These are phyloP conservation scores for Dendrophyllia cribrosa DNA, from an alignment of 64 coral and sea anemone species.

Conservation along the genomic window DNA sequence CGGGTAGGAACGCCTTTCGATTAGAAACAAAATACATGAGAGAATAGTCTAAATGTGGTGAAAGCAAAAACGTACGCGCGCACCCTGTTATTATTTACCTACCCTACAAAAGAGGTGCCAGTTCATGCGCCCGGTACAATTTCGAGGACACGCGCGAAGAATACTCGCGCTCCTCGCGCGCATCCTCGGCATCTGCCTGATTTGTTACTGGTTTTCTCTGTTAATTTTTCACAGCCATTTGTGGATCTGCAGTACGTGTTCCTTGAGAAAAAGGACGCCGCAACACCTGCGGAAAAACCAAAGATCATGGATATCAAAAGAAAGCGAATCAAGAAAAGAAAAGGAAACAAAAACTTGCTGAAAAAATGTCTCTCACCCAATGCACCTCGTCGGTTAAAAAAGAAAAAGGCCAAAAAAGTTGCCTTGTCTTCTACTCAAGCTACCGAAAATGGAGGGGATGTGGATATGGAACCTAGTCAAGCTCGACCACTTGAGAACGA, in stretches of 20 bases:
- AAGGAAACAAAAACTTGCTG: conserved; percentile 12
- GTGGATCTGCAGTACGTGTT: conserved; percentile 45
- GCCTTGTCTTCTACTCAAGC: neutral
- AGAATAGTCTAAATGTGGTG: too few species aligned
- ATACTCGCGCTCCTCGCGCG: too few species aligned
- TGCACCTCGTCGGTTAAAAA: neutral
- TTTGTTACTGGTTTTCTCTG: too few species aligned
- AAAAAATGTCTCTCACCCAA: conserved; percentile 14
- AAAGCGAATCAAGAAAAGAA: conserved; percentile 41
- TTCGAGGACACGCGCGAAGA: too few species aligned
- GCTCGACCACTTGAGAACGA: conserved; percentile 11
- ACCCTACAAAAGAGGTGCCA: too few species aligned
- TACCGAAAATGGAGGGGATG: neutral
- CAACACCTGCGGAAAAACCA: neutral
- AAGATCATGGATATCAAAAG: conserved; percentile 30
- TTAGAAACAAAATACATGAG: too few species aligned
- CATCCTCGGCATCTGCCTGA: too few species aligned
- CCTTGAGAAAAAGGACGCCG: conserved; percentile 27
- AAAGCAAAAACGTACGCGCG: too few species aligned
- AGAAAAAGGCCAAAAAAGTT: neutral
- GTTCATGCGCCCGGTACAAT: too few species aligned
- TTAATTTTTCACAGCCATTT: conserved; percentile 9
- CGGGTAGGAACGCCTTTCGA: too few species aligned
- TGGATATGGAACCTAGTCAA: neutral
- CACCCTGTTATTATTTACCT: too few species aligned